These are phyloP conservation scores for Chelon labrosus DNA, from an alignment of 2,797 vertebrate genomes.

Conservation along the genomic window DNA sequence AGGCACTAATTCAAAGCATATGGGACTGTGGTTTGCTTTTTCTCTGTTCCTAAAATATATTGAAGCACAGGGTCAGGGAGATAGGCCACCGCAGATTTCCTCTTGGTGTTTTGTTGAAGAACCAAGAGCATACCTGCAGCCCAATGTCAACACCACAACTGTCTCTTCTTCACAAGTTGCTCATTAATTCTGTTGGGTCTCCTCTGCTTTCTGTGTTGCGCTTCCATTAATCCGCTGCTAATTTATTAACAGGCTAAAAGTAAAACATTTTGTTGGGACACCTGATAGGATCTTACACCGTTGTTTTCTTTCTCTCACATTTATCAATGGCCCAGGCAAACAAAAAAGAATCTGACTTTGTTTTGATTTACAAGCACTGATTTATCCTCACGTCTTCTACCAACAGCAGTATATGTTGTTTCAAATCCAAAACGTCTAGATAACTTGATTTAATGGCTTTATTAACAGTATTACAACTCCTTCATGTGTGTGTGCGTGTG, in stretches of 20 bases:
- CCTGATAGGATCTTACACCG: not conserved
- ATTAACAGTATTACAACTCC: not conserved
- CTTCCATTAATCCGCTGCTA: not conserved
- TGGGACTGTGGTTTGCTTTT: slow-evolving; percentile 50
- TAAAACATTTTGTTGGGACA: not conserved
- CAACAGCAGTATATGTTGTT: not conserved
- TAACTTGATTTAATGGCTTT: not conserved
- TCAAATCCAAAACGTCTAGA: not conserved
- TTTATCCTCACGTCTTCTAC: no score
- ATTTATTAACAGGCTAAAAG: not conserved
- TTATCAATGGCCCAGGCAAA: not conserved
- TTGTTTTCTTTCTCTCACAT: not conserved
- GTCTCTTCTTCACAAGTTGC: not conserved
- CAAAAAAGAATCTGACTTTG: not conserved
- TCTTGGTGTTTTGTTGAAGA: slow-evolving; percentile 38
- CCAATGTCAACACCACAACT: not conserved
- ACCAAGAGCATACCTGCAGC: slow-evolving; percentile 33
- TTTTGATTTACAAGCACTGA: not conserved
- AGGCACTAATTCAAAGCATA: slow-evolving; percentile 53
- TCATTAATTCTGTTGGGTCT: not conserved
- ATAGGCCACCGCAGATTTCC: slow-evolving; percentile 18
- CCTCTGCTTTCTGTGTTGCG: not conserved
- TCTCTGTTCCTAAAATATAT: slow-evolving; percentile 46
- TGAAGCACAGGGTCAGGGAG: slow-evolving; percentile 23
- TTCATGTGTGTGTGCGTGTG: not conserved